Evolutionary conservation across 2,797 vertebrate species (phyloP).

Genomic region (Carcharodon carcharias): DNA sequence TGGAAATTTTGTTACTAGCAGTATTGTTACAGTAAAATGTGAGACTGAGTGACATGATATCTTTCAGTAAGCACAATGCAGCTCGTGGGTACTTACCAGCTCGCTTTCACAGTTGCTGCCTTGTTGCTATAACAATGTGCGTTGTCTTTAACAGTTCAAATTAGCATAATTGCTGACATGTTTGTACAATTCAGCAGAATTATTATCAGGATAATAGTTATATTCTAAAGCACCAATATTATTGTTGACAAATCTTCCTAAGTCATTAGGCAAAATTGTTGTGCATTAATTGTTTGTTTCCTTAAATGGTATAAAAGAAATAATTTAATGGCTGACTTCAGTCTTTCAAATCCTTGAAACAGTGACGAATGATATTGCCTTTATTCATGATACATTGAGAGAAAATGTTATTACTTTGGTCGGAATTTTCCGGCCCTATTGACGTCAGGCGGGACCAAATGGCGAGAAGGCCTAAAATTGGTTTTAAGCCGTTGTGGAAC

Average conservation of each 20-base stretch:
- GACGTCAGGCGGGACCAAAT: no score
- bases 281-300: not conserved
- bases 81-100: not conserved
- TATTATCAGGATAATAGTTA: not conserved
- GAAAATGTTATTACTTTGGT: not conserved
- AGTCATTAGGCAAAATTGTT: not conserved
- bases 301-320: not conserved
- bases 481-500: no score
- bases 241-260: not conserved
- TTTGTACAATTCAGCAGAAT: not conserved
- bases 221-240: not conserved
- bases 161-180: not conserved
- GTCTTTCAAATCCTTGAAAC: not conserved
- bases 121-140: not conserved
- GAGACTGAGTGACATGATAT: not conserved
- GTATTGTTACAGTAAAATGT: not conserved
- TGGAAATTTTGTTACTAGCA: not conserved
- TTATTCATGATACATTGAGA: not conserved
- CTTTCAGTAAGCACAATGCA: slow-evolving; percentile 8
- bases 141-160: not conserved
- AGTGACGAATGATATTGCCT: not conserved
- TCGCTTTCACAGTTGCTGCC: not conserved
- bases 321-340: not conserved
- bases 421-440: no score
- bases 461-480: no score